phyloP scores from a whole-genome alignment of 2,797 vertebrate species.

The Peromyscus attwateri region DNA sequence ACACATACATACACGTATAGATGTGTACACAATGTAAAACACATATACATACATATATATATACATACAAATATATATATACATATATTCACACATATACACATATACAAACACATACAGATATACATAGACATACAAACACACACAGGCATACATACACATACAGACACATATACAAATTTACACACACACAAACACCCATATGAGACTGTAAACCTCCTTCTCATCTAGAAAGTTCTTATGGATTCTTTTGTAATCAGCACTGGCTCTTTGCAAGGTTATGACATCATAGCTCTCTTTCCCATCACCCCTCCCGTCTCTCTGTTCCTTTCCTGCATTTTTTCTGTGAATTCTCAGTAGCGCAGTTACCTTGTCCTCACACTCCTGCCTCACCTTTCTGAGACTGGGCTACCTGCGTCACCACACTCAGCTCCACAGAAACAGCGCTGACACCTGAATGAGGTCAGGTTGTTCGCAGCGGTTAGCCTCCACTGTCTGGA shows the following conservation, averaged over 20 bases:
- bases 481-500: neutral
- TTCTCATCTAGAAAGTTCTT: conserved; percentile 9
- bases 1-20: neutral
- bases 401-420: neutral
- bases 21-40: neutral
- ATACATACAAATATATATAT: too few species aligned
- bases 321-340: neutral
- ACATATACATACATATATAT: neutral
- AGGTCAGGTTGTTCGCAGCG: neutral
- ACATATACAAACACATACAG: neutral
- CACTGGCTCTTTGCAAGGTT: neutral
- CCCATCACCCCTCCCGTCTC: neutral
- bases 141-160: neutral
- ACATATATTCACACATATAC: too few species aligned
- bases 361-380: neutral
- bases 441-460: neutral
- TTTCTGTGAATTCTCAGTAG: neutral
- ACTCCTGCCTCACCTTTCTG: neutral
- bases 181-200: neutral
- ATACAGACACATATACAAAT: neutral
- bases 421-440: neutral
- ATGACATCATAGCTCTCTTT: neutral
- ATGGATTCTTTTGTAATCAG: neutral
- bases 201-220: neutral
- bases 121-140: neutral